Evolutionary conservation across 2,797 vertebrate species (phyloP), one percentile per base, ranked within the genome.

Genomic region (Tiaroga cobitis): DNA sequence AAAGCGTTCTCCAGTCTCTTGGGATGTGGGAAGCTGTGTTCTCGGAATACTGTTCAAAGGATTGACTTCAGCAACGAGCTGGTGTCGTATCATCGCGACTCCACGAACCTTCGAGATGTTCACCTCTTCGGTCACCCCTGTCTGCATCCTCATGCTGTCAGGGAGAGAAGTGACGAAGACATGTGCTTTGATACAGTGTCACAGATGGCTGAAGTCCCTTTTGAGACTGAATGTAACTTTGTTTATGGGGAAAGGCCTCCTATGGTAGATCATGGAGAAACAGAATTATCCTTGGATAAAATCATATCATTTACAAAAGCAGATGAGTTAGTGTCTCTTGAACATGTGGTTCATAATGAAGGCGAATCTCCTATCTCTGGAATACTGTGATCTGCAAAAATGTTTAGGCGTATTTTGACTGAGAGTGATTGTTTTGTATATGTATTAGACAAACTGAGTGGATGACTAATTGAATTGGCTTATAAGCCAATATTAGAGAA

Each of bases 21-120:
- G 90, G 95, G 95, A 89, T 96, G 95, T 4, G 89, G 90, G 61
- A 84, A 82, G 1, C 92, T 92, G 67, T 96, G 96, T 87, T 91
- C 92, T 85, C 82, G 63, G 65, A 88, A 92, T 0, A 46, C 90
- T 0, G 95, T 96, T 85, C 93, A 95, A 89, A 90, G 90, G 0
- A 94, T 95, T 79, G 94, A 93, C 89, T 93, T 96, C 90, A 96
- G 95, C 92, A 95, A 96, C 0, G 95, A 97, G 90, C 84, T 95
- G 88, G 95, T 92, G 39, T 97, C 96, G 1, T 96, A 95, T 82
- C 95, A 94, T 73, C 95, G 91, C 0, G 95, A 96, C 91, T 95
- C 89, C 84, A 92, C 93, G 0, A 88, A 91, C 34, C 77, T 49
- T 65, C 95, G 94, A 90, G 96, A 93, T 74, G 94, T 59, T 43